phyloP scores from a whole-genome alignment of 2,888 invertebrate species.

The Drosophila hamatofila region DNA sequence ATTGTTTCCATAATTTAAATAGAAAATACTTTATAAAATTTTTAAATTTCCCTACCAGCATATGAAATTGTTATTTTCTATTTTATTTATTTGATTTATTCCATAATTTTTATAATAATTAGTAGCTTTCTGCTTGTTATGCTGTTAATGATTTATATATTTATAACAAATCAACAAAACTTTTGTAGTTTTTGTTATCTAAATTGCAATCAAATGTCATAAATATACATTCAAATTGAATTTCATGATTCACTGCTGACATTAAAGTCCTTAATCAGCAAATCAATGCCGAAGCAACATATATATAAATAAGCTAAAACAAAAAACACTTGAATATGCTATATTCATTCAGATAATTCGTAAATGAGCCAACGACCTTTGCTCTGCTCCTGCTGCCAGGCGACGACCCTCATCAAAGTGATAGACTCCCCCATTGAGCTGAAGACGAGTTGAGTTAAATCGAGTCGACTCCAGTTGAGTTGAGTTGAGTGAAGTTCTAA shows the following conservation, averaged over 20 bases:
- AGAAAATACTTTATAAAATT: background rate
- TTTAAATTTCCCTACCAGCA: no score
- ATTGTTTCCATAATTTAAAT: background rate
- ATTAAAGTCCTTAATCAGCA: constrained; percentile 55
- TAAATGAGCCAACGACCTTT: constrained; percentile 45
- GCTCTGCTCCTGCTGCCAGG: constrained; percentile 14
- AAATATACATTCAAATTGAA: constrained; percentile 48
- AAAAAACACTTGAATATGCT: constrained; percentile 43
- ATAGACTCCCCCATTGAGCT: constrained; percentile 68
- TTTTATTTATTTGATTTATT: constrained; percentile 1
- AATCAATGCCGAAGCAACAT: constrained; percentile 15
- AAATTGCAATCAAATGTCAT: constrained; percentile 6
- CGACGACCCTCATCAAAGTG: constrained; percentile 74
- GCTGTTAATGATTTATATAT: background rate
- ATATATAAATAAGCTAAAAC: background rate
- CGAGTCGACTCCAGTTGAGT: constrained; percentile 21
- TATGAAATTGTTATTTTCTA: background rate
- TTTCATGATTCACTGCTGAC: constrained; percentile 30
- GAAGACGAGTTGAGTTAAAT: constrained; percentile 23
- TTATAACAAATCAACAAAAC: background rate
- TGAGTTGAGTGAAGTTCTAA: constrained; percentile 55
- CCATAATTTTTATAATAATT: background rate
- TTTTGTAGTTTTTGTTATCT: background rate
- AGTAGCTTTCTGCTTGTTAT: no score
- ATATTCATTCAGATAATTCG: constrained; percentile 61